Percentiles rank a stretch among this genome's conserved stretches.
Conservation (phyloP, 2,113 vertebrate genomes). For the Orycteropus afer region DNA sequence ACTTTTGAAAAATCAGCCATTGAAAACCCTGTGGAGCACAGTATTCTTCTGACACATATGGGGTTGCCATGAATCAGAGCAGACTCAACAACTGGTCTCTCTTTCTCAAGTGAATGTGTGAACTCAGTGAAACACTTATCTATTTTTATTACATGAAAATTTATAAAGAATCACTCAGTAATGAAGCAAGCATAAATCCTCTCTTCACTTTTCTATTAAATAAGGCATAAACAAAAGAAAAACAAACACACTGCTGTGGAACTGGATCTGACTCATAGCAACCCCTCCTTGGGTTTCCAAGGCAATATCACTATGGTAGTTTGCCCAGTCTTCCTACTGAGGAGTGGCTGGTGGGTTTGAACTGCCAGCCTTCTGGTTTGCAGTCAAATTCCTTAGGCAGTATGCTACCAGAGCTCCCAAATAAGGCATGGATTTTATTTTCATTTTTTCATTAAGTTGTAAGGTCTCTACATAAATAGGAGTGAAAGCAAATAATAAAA, state of each 20-base stretch:
- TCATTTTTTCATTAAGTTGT: not conserved
- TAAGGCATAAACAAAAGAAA: no score
- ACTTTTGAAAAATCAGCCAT: not conserved
- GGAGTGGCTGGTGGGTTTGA: no score
- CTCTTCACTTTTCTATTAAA: not conserved
- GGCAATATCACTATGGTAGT: no score
- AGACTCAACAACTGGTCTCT: not conserved
- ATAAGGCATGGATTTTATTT: not conserved
- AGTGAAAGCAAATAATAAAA: not conserved
- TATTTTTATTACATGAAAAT: constrained; percentile 6
- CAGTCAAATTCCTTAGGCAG: no score
- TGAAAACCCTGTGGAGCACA: not conserved
- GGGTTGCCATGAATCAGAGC: not conserved
- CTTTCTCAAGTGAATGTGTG: not conserved
- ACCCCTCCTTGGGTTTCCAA: no score
- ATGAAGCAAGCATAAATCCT: not conserved
- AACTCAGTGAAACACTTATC: not conserved
- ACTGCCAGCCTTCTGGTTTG: no score
- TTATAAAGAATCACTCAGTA: not conserved
- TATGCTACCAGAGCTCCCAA: no score
- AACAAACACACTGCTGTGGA: no score
- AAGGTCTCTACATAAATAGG: not conserved
- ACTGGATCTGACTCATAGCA: no score
- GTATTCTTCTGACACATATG: not conserved
- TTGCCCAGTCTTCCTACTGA: no score